A percentile compares a stretch with the other conserved stretches of the same genome.
Conservation (phyloP, 2,888 invertebrate genomes). For the Drosophila kanekoi region DNA sequence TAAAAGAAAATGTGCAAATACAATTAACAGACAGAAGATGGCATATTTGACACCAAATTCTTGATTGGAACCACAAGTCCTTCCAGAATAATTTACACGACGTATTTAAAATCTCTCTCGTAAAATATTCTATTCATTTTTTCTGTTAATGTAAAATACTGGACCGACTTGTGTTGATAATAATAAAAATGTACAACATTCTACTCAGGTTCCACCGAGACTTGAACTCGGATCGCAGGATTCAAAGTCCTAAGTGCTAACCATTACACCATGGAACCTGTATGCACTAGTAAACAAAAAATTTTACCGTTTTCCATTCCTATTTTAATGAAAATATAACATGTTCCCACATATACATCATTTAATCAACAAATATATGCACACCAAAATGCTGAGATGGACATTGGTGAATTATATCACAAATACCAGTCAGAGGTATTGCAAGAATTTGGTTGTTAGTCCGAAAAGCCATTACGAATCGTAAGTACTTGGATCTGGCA, state of each 20-base stretch:
- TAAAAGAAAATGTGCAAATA: neutral
- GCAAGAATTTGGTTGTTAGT: constrained; percentile 14
- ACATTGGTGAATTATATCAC: constrained; percentile 5
- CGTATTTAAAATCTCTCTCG: too few relatives aligned
- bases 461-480: constrained; percentile 1
- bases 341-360: too few relatives aligned
- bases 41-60: neutral
- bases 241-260: constrained; percentile 87
- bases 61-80: too few relatives aligned
- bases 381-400: constrained; percentile 6
- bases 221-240: constrained; percentile 86
- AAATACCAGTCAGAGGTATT: neutral
- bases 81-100: too few relatives aligned
- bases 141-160: too few relatives aligned
- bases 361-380: too few relatives aligned
- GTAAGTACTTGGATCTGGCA: neutral
- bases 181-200: constrained; percentile 17
- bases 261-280: constrained; percentile 86
- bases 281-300: constrained; percentile 9
- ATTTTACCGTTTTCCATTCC: neutral
- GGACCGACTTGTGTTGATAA: too few relatives aligned
- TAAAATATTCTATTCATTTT: too few relatives aligned
- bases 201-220: constrained; percentile 85
- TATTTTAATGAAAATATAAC: neutral
- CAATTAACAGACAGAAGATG: neutral